A percentile compares a stretch with the other conserved stretches of the same genome.
phyloP scores from a whole-genome alignment of 2,113 vertebrate species.

The Notarius quadriscutis region DNA sequence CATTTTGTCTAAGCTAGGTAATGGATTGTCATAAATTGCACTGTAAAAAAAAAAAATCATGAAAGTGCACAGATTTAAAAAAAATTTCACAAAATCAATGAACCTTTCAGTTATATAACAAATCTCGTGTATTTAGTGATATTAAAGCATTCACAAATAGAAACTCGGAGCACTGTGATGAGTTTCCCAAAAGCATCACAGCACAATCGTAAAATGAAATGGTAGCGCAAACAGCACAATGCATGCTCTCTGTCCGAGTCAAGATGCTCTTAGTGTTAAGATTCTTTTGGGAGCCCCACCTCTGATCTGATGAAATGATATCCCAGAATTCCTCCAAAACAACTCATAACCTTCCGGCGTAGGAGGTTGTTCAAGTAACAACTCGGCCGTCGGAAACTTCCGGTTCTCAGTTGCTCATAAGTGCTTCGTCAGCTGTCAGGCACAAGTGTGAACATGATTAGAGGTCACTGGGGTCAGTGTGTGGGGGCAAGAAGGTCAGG shows the following conservation, averaged over 20 bases:
- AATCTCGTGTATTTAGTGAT: neutral
- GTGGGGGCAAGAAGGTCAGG: constrained; percentile 23
- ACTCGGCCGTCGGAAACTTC: neutral
- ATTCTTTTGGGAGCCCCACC: too few species aligned
- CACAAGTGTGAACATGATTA: constrained; percentile 37
- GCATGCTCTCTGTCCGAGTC: too few species aligned
- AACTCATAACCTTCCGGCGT: neutral
- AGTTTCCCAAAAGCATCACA: too few species aligned
- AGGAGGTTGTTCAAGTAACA: neutral
- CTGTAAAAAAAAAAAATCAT: neutral
- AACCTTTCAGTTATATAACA: neutral
- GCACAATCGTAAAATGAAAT: too few species aligned
- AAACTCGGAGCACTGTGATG: neutral
- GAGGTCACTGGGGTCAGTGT: constrained; percentile 17
- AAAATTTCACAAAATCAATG: neutral
- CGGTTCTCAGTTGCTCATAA: neutral
- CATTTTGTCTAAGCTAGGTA: too few species aligned
- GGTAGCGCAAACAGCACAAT: too few species aligned
- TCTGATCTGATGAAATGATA: neutral
- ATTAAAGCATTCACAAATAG: neutral
- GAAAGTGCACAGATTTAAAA: neutral
- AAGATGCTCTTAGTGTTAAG: too few species aligned
- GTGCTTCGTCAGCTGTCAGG: neutral
- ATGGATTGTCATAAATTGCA: neutral
- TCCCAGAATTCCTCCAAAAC: too few species aligned